Evolutionary conservation across 2,888 invertebrate genomes (phyloP), one percentile per base, ranked within the genome.

Genomic region (Drosophila suboccidentalis): DNA sequence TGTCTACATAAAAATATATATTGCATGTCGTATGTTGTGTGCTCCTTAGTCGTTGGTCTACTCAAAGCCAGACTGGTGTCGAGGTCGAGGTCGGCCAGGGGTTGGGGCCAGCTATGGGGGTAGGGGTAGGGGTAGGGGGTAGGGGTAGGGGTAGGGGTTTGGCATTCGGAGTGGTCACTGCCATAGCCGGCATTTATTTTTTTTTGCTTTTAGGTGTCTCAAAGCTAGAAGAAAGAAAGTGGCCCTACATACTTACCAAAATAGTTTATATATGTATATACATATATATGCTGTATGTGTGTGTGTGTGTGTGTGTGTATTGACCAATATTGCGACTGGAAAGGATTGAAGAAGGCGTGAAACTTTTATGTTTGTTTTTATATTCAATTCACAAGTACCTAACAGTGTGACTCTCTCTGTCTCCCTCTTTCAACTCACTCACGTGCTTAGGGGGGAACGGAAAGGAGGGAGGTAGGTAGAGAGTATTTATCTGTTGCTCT

Each of bases 1-100:
- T 82, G 87, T 89, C 90, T 91, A 80, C 84, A 90, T 89, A 83
- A 88, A 90, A 89, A 87, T 86, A 88, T 88, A 90, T 85, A 88
- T 85, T 84, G 72, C 87, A 87, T 87, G 87, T 80, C 67, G 70
- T 74, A 74, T 72, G 69, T 73, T 80, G 67, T 87, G 83, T 80
- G 72, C 75, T 88, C 62, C 82, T 79, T 78, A 77, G 72, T 73
- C 67, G 63, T 69, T 74, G 83, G 81, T 83, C 86, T 88, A 68
- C 76, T 85, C 88, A 89, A 85, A 85, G 90, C 86, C 82, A 84
- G 90, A 83, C 89, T 79, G 75, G 82, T 79, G 86, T 79, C 70
- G 78, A 75, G 71, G 80, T 71, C 76, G 66, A 80, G 69, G 78
- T 82, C 78, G 66, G 64, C 62, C 29, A 38, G 26, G 63, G 43